These are phyloP conservation scores for Nematostella vectensis DNA, from an alignment of 92 coral and sea anemone species.

Conservation along the genomic window DNA sequence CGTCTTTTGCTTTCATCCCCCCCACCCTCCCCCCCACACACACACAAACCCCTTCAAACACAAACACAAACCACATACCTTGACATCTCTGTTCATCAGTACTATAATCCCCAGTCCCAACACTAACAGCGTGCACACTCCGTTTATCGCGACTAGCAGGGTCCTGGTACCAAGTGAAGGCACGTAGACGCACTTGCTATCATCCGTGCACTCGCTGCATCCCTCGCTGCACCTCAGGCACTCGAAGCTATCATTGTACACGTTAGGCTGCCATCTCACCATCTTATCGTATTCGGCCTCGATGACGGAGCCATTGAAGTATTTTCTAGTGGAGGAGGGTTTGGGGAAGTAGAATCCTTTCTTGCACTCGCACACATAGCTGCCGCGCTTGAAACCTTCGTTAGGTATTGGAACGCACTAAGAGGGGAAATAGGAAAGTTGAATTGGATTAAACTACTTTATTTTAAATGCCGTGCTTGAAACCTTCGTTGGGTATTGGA, in stretches of 20 bases:
- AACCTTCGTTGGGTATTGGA: slow-evolving; percentile 63
- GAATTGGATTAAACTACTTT: neutral
- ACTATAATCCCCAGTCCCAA: slow-evolving; percentile 54
- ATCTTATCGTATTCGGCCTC: slow-evolving; percentile 56
- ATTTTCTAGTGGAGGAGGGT: slow-evolving; percentile 20
- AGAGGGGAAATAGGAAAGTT: too few relatives aligned
- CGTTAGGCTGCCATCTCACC: slow-evolving; percentile 10
- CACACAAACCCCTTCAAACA: too few relatives aligned
- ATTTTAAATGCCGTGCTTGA: slow-evolving; percentile 91
- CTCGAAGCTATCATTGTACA: slow-evolving; percentile 44
- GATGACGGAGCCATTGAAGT: slow-evolving; percentile 71
- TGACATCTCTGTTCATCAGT: slow-evolving; percentile 32
- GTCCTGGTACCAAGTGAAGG: slow-evolving; percentile 25
- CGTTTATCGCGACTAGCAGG: slow-evolving; percentile 44
- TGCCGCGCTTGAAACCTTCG: slow-evolving; percentile 84
- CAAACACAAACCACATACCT: too few relatives aligned
- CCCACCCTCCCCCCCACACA: too few relatives aligned
- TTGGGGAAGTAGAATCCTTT: slow-evolving; percentile 71
- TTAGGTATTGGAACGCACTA: slow-evolving; percentile 79
- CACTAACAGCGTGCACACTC: slow-evolving; percentile 33
- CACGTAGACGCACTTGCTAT: slow-evolving; percentile 53
- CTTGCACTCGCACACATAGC: slow-evolving; percentile 78
- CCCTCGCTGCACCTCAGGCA: slow-evolving; percentile 86
- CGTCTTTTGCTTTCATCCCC: too few relatives aligned
- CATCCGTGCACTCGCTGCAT: slow-evolving; percentile 67